These are phyloP conservation scores for Oryctes rhinoceros DNA, from an alignment of 1,140 invertebrate species.

Conservation along the genomic window DNA sequence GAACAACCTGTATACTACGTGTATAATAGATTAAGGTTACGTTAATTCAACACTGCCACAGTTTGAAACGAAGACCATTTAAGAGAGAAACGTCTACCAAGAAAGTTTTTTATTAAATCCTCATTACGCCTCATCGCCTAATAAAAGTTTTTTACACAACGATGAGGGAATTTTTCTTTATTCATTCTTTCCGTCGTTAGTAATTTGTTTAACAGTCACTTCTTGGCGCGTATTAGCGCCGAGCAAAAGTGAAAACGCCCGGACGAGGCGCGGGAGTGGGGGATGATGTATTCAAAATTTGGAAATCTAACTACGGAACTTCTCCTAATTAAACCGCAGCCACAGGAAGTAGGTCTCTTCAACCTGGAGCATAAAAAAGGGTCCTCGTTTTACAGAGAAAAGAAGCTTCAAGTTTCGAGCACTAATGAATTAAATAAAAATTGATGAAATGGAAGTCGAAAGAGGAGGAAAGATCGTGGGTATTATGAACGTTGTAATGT, in stretches of 20 bases:
- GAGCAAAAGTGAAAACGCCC: neutral
- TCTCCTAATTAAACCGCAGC: slow-evolving; percentile 25
- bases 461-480: neutral
- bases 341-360: slow-evolving; percentile 9
- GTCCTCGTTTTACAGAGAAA: neutral
- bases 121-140: slow-evolving; percentile 4
- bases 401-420: neutral
- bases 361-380: slow-evolving; percentile 28
- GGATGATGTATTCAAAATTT: slow-evolving; percentile 25
- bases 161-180: slow-evolving; percentile 11
- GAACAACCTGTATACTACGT: too few relatives aligned
- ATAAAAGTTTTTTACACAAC: neutral
- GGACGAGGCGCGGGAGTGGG: neutral
- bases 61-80: too few relatives aligned
- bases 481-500: slow-evolving; percentile 9
- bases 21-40: too few relatives aligned
- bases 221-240: neutral
- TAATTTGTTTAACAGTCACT: slow-evolving; percentile 1
- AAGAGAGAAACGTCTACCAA: too few relatives aligned
- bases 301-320: slow-evolving; percentile 28
- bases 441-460: slow-evolving; percentile 13
- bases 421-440: slow-evolving; percentile 36
- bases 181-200: neutral
- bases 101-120: neutral
- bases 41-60: too few relatives aligned